Conservation (phyloP, 2,797 vertebrate genomes). For the Calcarius lapponicus region DNA sequence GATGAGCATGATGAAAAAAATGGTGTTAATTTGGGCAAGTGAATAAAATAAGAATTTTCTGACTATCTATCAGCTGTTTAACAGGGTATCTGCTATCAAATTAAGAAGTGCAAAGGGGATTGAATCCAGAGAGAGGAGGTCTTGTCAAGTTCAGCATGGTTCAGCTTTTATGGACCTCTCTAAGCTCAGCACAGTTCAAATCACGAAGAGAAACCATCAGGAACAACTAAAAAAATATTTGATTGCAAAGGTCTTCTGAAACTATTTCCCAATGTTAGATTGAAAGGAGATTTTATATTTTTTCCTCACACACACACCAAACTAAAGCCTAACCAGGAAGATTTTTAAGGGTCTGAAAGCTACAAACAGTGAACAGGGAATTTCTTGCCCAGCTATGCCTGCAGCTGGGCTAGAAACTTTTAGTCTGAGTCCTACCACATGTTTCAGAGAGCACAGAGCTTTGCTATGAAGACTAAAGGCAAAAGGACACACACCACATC, state of each 20-base stretch:
- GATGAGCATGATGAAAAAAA: constrained; percentile 35
- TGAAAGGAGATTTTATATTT: background rate
- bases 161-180: constrained; percentile 35
- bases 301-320: background rate
- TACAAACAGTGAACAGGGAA: background rate
- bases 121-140: constrained; percentile 42
- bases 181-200: constrained; percentile 46
- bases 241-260: background rate
- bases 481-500: background rate
- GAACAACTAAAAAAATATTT: background rate
- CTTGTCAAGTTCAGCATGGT: constrained; percentile 23
- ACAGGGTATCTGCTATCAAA: constrained; percentile 41
- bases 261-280: background rate
- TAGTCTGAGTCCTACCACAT: background rate
- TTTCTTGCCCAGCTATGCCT: background rate
- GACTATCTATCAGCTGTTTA: constrained; percentile 2
- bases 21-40: background rate
- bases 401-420: background rate
- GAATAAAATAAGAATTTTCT: background rate
- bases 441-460: background rate
- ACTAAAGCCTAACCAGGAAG: background rate
- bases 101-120: constrained; percentile 33
- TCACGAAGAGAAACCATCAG: constrained; percentile 18
- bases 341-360: background rate
- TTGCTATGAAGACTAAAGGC: background rate